Evolutionary conservation across 2,888 invertebrate genomes (phyloP).

Genomic region (Epistrophella euchroma): DNA sequence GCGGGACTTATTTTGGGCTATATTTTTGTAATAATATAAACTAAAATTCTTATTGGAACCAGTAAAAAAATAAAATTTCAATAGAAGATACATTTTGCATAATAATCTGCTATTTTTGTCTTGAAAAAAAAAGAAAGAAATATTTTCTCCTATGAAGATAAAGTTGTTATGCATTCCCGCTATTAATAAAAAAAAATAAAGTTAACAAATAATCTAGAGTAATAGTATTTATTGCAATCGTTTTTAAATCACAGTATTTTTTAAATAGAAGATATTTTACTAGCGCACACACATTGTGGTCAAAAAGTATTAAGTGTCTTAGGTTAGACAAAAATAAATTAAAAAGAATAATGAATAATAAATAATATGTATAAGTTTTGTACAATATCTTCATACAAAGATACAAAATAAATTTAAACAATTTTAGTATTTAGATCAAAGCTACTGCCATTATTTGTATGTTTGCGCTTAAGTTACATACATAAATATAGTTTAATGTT

Average conservation of each 20-base stretch:
- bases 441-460: slow-evolving; percentile 15
- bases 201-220: slow-evolving; percentile 25
- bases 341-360: neutral
- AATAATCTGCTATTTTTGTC: neutral
- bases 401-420: slow-evolving; percentile 1
- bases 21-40: neutral
- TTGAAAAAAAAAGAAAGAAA: neutral
- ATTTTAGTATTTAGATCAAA: slow-evolving; percentile 4
- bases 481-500: neutral
- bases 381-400: slow-evolving; percentile 6
- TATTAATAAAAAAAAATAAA: neutral
- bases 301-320: slow-evolving; percentile 24
- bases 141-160: neutral
- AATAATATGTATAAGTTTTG: slow-evolving; percentile 20
- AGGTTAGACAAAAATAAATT: slow-evolving; percentile 6
- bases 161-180: slow-evolving; percentile 4
- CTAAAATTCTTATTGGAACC: neutral
- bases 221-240: slow-evolving; percentile 26
- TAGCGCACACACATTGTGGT: slow-evolving; percentile 45
- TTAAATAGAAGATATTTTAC: slow-evolving; percentile 18
- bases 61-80: neutral
- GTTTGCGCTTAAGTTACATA: neutral
- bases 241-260: slow-evolving; percentile 22
- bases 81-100: neutral
- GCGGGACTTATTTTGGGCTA: neutral